Evolutionary conservation across 2,797 vertebrate species (phyloP).

Genomic region (Diglossa cyanea): DNA sequence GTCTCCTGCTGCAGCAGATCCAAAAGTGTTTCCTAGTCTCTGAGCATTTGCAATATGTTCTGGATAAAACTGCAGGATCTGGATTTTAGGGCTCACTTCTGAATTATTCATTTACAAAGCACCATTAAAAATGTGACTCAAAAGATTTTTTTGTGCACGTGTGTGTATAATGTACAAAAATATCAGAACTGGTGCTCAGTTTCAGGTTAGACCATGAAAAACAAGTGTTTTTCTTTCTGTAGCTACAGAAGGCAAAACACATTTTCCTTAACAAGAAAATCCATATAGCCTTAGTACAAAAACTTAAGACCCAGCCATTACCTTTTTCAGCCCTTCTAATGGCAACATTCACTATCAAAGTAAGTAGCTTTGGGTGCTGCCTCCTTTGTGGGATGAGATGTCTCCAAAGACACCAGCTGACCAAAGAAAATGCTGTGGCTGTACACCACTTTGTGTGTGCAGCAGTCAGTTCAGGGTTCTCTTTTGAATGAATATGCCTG

Average conservation of each 20-base stretch:
- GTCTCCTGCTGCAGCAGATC: constrained; percentile 28
- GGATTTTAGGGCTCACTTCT: constrained; percentile 40
- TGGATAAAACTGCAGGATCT: constrained; percentile 54
- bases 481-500: background rate
- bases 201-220: background rate
- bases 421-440: background rate
- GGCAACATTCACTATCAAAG: background rate
- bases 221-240: background rate
- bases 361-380: background rate
- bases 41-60: constrained; percentile 57
- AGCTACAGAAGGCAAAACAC: background rate
- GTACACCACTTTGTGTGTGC: too few relatives aligned
- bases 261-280: background rate
- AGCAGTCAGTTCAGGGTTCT: background rate
- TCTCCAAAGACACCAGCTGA: background rate
- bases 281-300: background rate
- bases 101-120: constrained; percentile 40
- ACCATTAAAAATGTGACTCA: background rate
- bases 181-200: background rate
- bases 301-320: background rate
- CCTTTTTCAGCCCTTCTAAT: background rate
- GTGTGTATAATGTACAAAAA: background rate
- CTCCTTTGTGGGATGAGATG: background rate
- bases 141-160: background rate
- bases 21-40: constrained; percentile 4